Base-by-base conservation (phyloP, 2,113 vertebrate genomes). In the Entomyzon cyanotis region DNA sequence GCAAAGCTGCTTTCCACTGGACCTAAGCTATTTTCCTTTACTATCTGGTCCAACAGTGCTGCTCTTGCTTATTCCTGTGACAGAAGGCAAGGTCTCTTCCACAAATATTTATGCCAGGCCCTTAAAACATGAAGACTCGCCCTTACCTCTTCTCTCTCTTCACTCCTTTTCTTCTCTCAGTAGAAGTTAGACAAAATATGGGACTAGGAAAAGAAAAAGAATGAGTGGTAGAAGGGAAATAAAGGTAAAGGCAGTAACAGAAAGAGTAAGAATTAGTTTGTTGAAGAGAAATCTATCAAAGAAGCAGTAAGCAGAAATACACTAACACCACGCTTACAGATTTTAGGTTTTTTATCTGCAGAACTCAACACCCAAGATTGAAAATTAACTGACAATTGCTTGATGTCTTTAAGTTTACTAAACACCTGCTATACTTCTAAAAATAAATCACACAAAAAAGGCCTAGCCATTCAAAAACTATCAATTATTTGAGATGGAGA, bases 81-180 rank as follows among this genome's bases (percentile, higher is more conserved):
- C 7, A 16, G 50, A 65, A 80, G 64, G 25, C 0, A 1, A 28
- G 15, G 22, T 27, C 56, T 84, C 81, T 42, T 80, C n/a, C 75
- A 85, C 63, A 33, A 64, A 35, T 50, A 76, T 30, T 70, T 87
- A 65, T 4, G 23, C 31, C n/a, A 67, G 19, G 52, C 39, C 49
- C 78, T 53, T 75, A 78, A 79, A 90, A 78, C 7, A 68, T 7
- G 21, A 89, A 88, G 68, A 63, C 44, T 84, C 71, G 60, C 65
- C 94, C 87, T 95, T 96, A 95, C 94, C 95, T 95, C 90, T 92
- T 91, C 83, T 93, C 82, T 80, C 79, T 94, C 88, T 95, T 97
- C 94, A 95, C 95, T 95, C 94, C 89, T 95, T 94, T 91, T 95
- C 89, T 83, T 95, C 93, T 90, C 85, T 93, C 90, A 95, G 87